These are phyloP conservation scores for Sycobia sp. DNA, from an alignment of 1,140 invertebrate genomes.

Conservation along the genomic window DNA sequence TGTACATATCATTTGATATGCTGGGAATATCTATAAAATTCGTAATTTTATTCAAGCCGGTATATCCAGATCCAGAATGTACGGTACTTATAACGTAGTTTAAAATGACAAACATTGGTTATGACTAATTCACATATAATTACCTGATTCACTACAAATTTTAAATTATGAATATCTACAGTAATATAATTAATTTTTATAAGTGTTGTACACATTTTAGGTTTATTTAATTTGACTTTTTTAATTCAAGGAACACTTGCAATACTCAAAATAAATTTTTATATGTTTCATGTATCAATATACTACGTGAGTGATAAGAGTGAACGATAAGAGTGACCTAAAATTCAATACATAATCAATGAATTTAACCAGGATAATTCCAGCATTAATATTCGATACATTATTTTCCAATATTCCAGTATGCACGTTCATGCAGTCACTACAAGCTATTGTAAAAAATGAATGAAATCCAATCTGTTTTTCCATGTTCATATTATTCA, in stretches of 20 bases:
- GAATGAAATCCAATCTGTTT: neutral
- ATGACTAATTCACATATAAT: neutral
- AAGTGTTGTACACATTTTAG: too few relatives aligned
- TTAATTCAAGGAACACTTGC: too few relatives aligned
- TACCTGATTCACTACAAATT: neutral
- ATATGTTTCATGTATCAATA: too few relatives aligned
- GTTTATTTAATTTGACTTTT: too few relatives aligned
- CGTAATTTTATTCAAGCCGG: neutral
- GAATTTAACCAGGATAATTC: neutral
- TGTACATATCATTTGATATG: neutral
- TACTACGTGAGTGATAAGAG: too few relatives aligned
- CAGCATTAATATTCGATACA: neutral
- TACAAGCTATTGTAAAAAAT: neutral
- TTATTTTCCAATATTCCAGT: neutral
- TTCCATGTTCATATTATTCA: neutral
- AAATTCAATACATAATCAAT: too few relatives aligned
- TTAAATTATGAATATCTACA: too few relatives aligned
- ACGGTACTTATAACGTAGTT: neutral
- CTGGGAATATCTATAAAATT: neutral
- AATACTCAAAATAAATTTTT: too few relatives aligned
- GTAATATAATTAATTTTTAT: too few relatives aligned
- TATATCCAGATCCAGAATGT: neutral
- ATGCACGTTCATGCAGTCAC: neutral
- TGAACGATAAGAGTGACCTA: too few relatives aligned
- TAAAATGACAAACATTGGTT: too few relatives aligned